A percentile compares a stretch with the other conserved stretches of the same genome.
phyloP scores from a whole-genome alignment of 1,140 invertebrate genomes.

The Liolophura sinensis region DNA sequence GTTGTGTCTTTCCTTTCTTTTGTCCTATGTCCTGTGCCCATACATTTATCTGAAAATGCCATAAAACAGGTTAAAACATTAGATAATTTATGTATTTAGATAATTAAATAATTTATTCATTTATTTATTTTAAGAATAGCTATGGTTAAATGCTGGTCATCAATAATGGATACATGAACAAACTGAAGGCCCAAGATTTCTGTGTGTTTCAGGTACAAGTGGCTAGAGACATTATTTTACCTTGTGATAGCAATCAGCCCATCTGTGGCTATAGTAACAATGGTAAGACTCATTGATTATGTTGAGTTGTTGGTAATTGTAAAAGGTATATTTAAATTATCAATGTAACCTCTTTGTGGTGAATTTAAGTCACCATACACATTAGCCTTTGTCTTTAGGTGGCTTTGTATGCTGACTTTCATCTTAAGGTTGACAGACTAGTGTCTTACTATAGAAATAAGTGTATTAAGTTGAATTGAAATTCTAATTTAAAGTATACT shows the following conservation, averaged over 20 bases:
- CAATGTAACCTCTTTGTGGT: not conserved
- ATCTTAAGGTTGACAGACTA: not conserved
- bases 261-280: conserved; percentile 64
- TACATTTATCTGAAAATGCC: conserved; percentile 1
- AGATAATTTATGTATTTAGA: too few species aligned
- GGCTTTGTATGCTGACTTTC: not conserved
- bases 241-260: conserved; percentile 85
- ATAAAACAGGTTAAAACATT: too few species aligned
- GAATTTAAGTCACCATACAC: conserved; percentile 1
- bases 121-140: too few species aligned
- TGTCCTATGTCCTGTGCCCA: too few species aligned
- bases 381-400: not conserved
- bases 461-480: too few species aligned
- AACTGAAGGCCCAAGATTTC: not conserved
- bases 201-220: conserved; percentile 72
- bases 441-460: too few species aligned
- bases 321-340: not conserved
- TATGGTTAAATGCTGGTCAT: too few species aligned
- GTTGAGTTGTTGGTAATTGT: conserved; percentile 19
- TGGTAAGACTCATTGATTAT: conserved; percentile 54
- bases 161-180: too few species aligned
- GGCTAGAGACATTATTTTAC: conserved; percentile 87
- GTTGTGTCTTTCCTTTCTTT: too few species aligned
- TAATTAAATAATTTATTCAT: too few species aligned
- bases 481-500: too few species aligned